Conservation (phyloP, 2,888 invertebrate species). For the Synergus gifuensis region DNA sequence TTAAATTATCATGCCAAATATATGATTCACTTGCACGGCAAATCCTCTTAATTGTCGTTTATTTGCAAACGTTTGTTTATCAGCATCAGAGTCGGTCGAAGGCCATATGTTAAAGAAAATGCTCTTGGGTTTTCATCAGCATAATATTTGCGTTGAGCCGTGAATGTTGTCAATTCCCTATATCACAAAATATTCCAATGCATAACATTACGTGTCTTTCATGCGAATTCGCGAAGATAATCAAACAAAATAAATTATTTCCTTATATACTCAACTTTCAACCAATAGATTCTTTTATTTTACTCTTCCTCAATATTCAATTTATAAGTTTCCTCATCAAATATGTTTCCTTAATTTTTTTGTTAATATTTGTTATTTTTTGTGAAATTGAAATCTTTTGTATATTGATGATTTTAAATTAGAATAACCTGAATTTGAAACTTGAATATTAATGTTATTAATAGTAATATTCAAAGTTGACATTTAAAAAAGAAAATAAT, state of each 20-base stretch:
- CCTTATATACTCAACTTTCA: background rate
- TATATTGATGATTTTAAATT: background rate
- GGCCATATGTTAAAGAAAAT: constrained; percentile 7
- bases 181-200: background rate
- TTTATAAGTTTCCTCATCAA: background rate
- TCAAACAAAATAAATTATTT: background rate
- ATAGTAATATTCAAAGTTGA: background rate
- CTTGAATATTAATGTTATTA: background rate
- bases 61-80: background rate
- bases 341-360: background rate
- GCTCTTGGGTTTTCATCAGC: background rate
- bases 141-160: background rate
- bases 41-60: background rate
- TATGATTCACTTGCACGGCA: background rate
- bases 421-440: background rate
- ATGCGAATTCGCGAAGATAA: background rate
- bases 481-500: background rate
- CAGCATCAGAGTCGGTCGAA: background rate
- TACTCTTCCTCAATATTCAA: background rate
- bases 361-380: no score
- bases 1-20: background rate
- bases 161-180: constrained; percentile 1
- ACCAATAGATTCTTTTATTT: background rate
- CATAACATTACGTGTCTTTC: constrained; percentile 12
- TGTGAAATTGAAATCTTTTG: no score